These are phyloP conservation scores for Andrena trimmerana DNA, from an alignment of 2,888 invertebrate species.

Conservation along the genomic window DNA sequence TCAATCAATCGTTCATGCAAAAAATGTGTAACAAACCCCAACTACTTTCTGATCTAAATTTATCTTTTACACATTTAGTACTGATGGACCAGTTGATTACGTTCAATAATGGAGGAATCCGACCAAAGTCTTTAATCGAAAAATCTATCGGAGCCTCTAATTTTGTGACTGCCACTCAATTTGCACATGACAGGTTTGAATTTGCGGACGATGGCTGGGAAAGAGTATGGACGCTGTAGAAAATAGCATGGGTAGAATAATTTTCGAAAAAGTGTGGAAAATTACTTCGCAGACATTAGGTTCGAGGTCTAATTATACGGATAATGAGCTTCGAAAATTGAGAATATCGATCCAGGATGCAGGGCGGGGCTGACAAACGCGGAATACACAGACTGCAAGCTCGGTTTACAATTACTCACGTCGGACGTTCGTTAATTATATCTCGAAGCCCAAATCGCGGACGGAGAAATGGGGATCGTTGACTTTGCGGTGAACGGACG, in stretches of 20 bases:
- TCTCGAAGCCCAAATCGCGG: neutral
- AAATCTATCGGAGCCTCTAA: too few relatives aligned
- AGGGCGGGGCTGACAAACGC: conserved; percentile 16
- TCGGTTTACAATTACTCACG: conserved; percentile 2
- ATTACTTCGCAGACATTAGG: conserved; percentile 17
- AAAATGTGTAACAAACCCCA: too few relatives aligned
- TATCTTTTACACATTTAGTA: too few relatives aligned
- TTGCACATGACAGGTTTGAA: conserved; percentile 2
- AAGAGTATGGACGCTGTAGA: neutral
- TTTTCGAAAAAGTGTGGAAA: conserved; percentile 9
- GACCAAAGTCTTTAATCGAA: too few relatives aligned
- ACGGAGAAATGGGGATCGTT: neutral
- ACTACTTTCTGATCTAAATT: too few relatives aligned
- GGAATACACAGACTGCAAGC: neutral
- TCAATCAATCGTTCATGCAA: too few relatives aligned
- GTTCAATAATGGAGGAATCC: too few relatives aligned
- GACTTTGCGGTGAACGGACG: conserved; percentile 5
- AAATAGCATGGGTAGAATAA: neutral
- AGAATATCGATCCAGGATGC: conserved; percentile 42
- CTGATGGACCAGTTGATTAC: too few relatives aligned
- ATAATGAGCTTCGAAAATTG: conserved; percentile 44
- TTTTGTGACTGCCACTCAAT: neutral
- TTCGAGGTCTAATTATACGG: conserved; percentile 40
- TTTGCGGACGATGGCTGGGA: neutral
- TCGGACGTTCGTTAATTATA: neutral